phyloP scores from a whole-genome alignment of 1,140 invertebrate genomes.

The Euura saliciscinereae region DNA sequence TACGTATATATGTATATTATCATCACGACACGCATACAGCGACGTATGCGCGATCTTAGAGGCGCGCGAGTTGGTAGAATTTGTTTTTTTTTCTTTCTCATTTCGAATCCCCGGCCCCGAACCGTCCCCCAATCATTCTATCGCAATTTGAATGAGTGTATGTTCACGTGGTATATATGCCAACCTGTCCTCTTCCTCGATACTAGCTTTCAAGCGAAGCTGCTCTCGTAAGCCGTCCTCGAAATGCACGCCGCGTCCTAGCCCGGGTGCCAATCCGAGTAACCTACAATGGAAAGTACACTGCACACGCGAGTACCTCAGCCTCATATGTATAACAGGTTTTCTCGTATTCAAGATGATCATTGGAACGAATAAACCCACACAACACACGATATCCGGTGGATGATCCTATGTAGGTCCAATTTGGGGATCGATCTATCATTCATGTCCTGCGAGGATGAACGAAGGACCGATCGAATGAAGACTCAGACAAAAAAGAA shows the following conservation, averaged over 20 bases:
- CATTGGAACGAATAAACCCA: no score
- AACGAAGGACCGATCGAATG: no score
- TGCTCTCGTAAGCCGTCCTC: conserved; percentile 56
- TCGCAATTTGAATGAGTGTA: background rate
- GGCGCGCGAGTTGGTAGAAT: background rate
- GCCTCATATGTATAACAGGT: background rate
- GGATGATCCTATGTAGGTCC: background rate
- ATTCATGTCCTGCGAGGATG: no score
- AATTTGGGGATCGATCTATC: no score
- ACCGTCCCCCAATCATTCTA: background rate
- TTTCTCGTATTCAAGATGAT: no score
- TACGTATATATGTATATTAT: background rate
- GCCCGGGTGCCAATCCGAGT: conserved; percentile 52
- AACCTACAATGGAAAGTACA: conserved; percentile 56
- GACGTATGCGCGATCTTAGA: background rate
- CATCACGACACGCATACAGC: background rate
- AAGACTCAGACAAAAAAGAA: no score
- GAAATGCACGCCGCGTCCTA: conserved; percentile 58
- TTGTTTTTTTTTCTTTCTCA: no score
- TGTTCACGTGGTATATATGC: background rate
- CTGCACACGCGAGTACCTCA: background rate
- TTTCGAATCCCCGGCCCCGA: no score
- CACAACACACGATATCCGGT: background rate
- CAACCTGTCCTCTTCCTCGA: conserved; percentile 31
- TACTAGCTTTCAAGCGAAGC: conserved; percentile 49